Evolutionary conservation across 2,797 vertebrate species (phyloP).

Genomic region (Cyclura pinguis): DNA sequence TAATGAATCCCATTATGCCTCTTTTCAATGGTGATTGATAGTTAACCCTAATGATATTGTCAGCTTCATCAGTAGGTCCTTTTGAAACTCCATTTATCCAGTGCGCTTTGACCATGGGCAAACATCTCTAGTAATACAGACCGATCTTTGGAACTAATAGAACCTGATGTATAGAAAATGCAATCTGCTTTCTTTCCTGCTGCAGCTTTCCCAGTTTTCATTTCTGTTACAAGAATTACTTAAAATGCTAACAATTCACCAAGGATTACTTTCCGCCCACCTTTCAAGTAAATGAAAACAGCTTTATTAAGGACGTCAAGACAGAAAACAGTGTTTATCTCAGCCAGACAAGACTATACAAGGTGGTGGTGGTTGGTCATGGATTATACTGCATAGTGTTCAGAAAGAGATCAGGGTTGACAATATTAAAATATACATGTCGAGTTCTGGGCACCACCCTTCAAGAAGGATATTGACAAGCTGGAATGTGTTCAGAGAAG

Average conservation of each 20-base stretch:
- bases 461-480: too few relatives aligned
- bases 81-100: constrained; percentile 40
- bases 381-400: background rate
- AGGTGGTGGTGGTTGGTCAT: background rate
- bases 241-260: constrained; percentile 31
- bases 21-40: background rate
- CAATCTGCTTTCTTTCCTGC: constrained; percentile 57
- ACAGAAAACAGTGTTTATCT: background rate
- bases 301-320: constrained; percentile 37
- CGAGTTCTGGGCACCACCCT: too few relatives aligned
- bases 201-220: constrained; percentile 50
- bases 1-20: background rate
- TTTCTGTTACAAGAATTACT: constrained; percentile 49
- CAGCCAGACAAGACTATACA: constrained; percentile 11
- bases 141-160: constrained; percentile 59
- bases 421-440: too few relatives aligned
- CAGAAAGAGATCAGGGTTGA: too few relatives aligned
- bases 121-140: constrained; percentile 53
- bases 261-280: background rate
- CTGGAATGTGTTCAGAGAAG: too few relatives aligned
- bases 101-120: background rate
- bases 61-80: constrained; percentile 37
- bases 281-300: constrained; percentile 41
- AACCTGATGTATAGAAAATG: constrained; percentile 67
- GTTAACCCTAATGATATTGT: background rate